Evolutionary conservation across 2,888 invertebrate genomes (phyloP), one percentile per base, ranked within the genome.

Genomic region (Listrodromus nycthemerus): DNA sequence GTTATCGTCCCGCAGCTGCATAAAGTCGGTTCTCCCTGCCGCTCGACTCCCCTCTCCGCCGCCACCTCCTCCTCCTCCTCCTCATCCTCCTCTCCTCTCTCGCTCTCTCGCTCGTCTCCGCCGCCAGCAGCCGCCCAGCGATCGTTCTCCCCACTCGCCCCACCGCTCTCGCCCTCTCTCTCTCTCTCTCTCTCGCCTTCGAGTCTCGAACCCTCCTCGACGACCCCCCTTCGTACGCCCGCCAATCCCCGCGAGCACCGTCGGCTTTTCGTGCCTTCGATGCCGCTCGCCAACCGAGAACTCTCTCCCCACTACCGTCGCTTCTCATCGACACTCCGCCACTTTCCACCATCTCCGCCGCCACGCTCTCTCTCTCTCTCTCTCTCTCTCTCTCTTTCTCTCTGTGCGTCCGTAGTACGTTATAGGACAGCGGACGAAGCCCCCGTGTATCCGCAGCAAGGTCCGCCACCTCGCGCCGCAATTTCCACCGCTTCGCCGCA

Each of bases 1-100:
- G 94, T 94, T 94, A 94, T 94, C 93, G 93, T 94, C 94, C 93
- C 94, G 93, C 94, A 94, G 94, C 94, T 94, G 94, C 94, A 94
- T 94, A 94, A 94, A 94, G 94, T 94, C 92, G 92, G 91, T 91
- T 92, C 92, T 91, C 87, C 91, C 90, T 89, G 88, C 87, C 89
- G 80, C 80, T 83, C 76, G 69, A 71, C 87, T 87, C 85, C 86
- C 87, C 85, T 86, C 21, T 41, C 73, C 86, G 45, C 82, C 71
- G 70, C 63, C 81, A 67, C 86, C 63, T 74, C 66, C 70, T 73
- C 30, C 52, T 71, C 24, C 70, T 63, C 55, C 27, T 81, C 80
- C 85, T 82, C 85, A 80, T 69, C 69, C 77, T 75, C 80, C 82
- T 77, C 84, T 37, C 83, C 83, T 83, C 82, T 71, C 80, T 27